Percentiles rank a stretch among this genome's conserved stretches.
Evolutionary conservation across 2,797 vertebrate species (phyloP).

Genomic region (Semaprochilodus insignis): DNA sequence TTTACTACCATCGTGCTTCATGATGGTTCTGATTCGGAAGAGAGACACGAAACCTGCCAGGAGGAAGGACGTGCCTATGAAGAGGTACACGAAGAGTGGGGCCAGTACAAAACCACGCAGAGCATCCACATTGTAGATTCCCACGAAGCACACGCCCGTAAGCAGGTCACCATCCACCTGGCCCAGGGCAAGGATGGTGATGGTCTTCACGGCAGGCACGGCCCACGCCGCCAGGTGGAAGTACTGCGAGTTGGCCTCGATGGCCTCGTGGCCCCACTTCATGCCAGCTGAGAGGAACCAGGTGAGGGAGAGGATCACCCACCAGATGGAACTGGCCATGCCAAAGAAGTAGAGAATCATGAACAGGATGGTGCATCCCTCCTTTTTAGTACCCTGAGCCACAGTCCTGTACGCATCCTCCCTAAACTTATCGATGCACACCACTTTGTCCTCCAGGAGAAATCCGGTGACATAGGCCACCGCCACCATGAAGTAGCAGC

Average conservation of each 20-base stretch:
- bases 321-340: conserved; percentile 94
- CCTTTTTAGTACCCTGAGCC: conserved; percentile 92
- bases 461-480: conserved; percentile 86
- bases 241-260: conserved; percentile 90
- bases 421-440: conserved; percentile 85
- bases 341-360: conserved; percentile 93
- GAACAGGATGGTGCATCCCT: conserved; percentile 91
- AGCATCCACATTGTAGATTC: conserved; percentile 84
- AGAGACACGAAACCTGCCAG: conserved; percentile 91
- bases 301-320: conserved; percentile 91
- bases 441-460: conserved; percentile 86
- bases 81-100: conserved; percentile 89
- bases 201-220: conserved; percentile 89
- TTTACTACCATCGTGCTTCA: conserved; percentile 91
- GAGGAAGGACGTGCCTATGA: conserved; percentile 90
- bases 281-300: conserved; percentile 94
- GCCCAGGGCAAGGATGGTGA: conserved; percentile 88
- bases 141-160: conserved; percentile 91
- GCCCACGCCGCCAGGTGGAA: conserved; percentile 93
- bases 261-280: conserved; percentile 95
- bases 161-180: conserved; percentile 91
- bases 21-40: conserved; percentile 90
- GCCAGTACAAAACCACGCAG: conserved; percentile 90
- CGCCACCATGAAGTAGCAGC: conserved; percentile 94
- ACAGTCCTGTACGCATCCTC: conserved; percentile 86